Conservation (phyloP, 1,140 invertebrate species). For the Heliconius eleuchia region DNA sequence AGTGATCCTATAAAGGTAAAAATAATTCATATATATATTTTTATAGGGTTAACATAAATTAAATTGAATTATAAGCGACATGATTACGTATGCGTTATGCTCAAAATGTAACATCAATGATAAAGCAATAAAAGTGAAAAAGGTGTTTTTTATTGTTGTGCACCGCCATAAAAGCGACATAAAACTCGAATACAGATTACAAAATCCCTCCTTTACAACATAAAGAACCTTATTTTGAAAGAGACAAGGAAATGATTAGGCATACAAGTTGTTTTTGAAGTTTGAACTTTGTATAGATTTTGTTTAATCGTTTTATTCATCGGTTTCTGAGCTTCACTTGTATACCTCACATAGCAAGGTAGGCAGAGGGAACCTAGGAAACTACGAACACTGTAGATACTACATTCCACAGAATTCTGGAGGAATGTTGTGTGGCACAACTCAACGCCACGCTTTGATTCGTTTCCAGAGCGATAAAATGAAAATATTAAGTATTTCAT, state of each 20-base stretch:
- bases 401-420: too few species aligned
- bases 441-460: too few species aligned
- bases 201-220: not conserved
- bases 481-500: too few species aligned
- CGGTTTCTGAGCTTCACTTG: not conserved
- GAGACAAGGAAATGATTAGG: not conserved
- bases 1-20: too few species aligned
- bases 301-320: slow-evolving; percentile 1
- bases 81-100: slow-evolving; percentile 2
- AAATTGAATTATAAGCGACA: not conserved
- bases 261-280: not conserved
- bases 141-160: slow-evolving; percentile 14
- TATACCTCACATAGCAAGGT: too few species aligned
- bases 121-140: slow-evolving; percentile 11
- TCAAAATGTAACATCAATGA: not conserved
- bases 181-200: not conserved
- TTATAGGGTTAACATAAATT: not conserved
- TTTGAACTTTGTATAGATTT: not conserved
- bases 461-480: too few species aligned
- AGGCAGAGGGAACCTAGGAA: too few species aligned
- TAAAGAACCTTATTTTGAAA: not conserved
- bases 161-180: not conserved
- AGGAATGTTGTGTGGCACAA: too few species aligned
- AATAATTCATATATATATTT: too few species aligned
- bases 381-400: not conserved